Evolutionary conservation across 2,113 vertebrate species (phyloP), one percentile per base, ranked within the genome.

Genomic region (Etheostoma spectabile): DNA sequence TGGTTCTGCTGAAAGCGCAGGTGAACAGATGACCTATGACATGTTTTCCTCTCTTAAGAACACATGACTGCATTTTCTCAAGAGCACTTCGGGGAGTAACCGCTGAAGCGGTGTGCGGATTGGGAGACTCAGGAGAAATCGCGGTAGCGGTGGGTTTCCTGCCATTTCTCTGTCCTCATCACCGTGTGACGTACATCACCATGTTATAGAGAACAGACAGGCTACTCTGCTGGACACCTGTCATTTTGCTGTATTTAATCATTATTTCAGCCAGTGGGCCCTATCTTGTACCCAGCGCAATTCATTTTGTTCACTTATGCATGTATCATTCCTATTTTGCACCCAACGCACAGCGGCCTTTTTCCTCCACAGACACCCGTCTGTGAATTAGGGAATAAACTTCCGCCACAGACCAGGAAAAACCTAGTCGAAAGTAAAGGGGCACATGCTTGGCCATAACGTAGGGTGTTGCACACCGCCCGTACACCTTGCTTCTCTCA

Each of bases 11-110:
- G 67, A 75, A 51, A 65, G 30, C 21, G 51, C 79, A 52, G 30
- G 21, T 71, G 73, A 27, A 21, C 11, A 14, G n/a, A 16, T 70
- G 77, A 55, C 72, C 80, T 75, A 3, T 79, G 77, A 82, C 69
- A 4, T 72, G 13, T 4, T 10, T 66, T 12, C 8, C 65, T 45
- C 68, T 65, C 83, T 67, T 53, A 16, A 5, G 16, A 69, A 46
- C 86, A 59, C 80, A 68, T 77, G 77, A 66, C 69, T 68, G 55
- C 8, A 15, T 74, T 53, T 62, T 30, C 56, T 64, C 60, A 33
- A 15, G 4, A 18, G 46, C 70, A 30, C 80, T 84, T 56, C 6
- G 35, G 45, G 10, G 60, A 60, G 80, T n/a, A 56, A 60, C 49
- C 15, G n/a, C 24, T 71, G 52, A 61, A 65, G 27, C 7, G 6